These are phyloP conservation scores for Diplazon laetatorius DNA, from an alignment of 2,888 invertebrate species.

Conservation along the genomic window DNA sequence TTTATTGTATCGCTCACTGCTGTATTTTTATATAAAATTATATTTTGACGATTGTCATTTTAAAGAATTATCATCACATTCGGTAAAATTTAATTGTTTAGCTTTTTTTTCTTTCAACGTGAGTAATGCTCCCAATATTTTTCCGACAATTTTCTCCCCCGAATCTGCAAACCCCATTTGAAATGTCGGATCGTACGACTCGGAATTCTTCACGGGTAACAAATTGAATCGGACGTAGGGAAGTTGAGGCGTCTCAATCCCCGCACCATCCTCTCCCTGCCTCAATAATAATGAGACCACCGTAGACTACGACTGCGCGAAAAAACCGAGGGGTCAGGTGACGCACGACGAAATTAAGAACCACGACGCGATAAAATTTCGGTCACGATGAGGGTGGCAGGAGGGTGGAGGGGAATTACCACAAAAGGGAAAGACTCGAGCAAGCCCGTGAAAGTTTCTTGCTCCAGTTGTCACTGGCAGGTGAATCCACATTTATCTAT, in stretches of 20 bases:
- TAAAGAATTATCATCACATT: too few species aligned
- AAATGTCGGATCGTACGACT: not conserved
- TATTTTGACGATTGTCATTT: too few species aligned
- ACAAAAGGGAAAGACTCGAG: conserved; percentile 10
- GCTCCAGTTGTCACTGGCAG: conserved; percentile 50
- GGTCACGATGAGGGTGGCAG: too few species aligned
- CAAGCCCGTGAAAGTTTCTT: conserved; percentile 40
- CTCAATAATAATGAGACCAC: not conserved
- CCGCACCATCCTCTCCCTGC: not conserved
- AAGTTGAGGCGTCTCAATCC: not conserved
- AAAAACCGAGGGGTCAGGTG: not conserved
- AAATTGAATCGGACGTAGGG: too few species aligned
- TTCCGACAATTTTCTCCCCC: too few species aligned
- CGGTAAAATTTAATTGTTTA: too few species aligned
- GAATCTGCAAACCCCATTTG: not conserved
- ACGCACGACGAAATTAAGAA: conserved; percentile 18
- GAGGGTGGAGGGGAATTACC: too few species aligned
- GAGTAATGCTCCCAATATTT: too few species aligned
- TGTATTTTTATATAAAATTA: too few species aligned
- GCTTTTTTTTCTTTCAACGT: too few species aligned
- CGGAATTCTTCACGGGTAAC: too few species aligned
- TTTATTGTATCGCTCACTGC: too few species aligned
- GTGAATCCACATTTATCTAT: conserved; percentile 36
- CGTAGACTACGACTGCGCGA: not conserved
- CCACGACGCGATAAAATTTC: conserved; percentile 12